Evolutionary conservation across 2,888 invertebrate species (phyloP).

Genomic region (Drosophila melanosoma): DNA sequence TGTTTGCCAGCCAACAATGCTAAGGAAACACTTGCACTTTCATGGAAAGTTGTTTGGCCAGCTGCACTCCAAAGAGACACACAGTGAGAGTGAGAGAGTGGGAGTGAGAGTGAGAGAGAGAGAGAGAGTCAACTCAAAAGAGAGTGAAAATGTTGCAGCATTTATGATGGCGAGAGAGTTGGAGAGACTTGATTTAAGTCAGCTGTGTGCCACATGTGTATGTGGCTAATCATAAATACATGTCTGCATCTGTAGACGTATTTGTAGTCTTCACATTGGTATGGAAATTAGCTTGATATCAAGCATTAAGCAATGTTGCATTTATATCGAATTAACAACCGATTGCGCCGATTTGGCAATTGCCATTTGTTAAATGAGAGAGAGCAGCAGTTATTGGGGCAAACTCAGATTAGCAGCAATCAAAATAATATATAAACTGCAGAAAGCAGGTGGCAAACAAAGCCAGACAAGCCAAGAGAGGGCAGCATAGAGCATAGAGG

Average conservation of each 20-base stretch:
- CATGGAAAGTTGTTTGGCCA: conserved; percentile 72
- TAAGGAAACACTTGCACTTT: conserved; percentile 81
- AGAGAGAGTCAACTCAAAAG: background rate
- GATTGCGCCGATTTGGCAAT: conserved; percentile 64
- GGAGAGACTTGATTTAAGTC: conserved; percentile 7
- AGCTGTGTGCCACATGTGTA: conserved; percentile 31
- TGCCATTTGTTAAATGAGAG: conserved; percentile 27
- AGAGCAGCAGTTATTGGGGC: conserved; percentile 17
- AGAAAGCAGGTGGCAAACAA: conserved; percentile 12
- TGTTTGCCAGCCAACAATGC: conserved; percentile 58
- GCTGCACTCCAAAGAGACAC: conserved; percentile 37
- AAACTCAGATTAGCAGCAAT: conserved; percentile 25
- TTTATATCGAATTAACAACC: conserved; percentile 27
- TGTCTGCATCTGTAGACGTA: conserved; percentile 1
- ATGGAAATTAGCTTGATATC: conserved; percentile 51
- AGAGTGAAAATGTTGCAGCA: conserved; percentile 1
- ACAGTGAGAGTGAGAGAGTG: conserved; percentile 9
- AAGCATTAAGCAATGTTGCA: conserved; percentile 44
- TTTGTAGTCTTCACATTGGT: conserved; percentile 18
- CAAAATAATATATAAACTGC: conserved; percentile 39
- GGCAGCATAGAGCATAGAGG: conserved; percentile 4
- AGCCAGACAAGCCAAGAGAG: conserved; percentile 9
- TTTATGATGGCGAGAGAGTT: background rate
- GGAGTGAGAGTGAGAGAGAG: conserved; percentile 2
- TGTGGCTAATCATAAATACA: conserved; percentile 24